Conservation (phyloP, 1,140 invertebrate genomes). For the Branchinecta lynchi region DNA sequence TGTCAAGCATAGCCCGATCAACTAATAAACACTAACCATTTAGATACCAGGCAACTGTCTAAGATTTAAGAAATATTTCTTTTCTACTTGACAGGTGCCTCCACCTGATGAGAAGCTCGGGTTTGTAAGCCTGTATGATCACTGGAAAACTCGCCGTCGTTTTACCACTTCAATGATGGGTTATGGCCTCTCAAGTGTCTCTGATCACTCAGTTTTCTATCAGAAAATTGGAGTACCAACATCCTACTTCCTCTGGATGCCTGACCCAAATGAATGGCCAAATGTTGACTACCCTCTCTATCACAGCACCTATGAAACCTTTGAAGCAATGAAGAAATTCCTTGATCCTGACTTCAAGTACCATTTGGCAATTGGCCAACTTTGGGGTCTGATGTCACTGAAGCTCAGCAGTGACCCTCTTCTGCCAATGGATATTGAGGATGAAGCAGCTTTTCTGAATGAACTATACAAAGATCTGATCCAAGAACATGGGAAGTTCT, state of each 20-base stretch:
- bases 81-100: constrained; percentile 17
- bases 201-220: constrained; percentile 24
- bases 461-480: constrained; percentile 12
- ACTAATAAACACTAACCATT: too few relatives aligned
- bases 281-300: constrained; percentile 27
- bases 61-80: background rate
- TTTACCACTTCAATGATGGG: constrained; percentile 20
- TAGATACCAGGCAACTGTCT: background rate
- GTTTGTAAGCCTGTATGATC: constrained; percentile 22
- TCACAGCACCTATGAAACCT: constrained; percentile 29
- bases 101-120: constrained; percentile 22
- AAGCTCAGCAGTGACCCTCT: constrained; percentile 20
- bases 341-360: constrained; percentile 27
- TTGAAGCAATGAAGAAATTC: constrained; percentile 27
- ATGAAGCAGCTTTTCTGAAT: constrained; percentile 1
- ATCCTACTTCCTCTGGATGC: constrained; percentile 24
- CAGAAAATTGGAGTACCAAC: constrained; percentile 23
- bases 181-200: constrained; percentile 22
- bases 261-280: constrained; percentile 21
- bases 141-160: constrained; percentile 21
- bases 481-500: constrained; percentile 15
- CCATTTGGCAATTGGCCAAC: constrained; percentile 22
- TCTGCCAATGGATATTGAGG: constrained; percentile 14
- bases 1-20: too few relatives aligned
- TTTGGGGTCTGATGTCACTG: constrained; percentile 23